Evolutionary conservation across 53 echinoderm and acorn worm species (phyloP), one percentile per base, ranked within the genome.

Genomic region (Zoroaster sp.): DNA sequence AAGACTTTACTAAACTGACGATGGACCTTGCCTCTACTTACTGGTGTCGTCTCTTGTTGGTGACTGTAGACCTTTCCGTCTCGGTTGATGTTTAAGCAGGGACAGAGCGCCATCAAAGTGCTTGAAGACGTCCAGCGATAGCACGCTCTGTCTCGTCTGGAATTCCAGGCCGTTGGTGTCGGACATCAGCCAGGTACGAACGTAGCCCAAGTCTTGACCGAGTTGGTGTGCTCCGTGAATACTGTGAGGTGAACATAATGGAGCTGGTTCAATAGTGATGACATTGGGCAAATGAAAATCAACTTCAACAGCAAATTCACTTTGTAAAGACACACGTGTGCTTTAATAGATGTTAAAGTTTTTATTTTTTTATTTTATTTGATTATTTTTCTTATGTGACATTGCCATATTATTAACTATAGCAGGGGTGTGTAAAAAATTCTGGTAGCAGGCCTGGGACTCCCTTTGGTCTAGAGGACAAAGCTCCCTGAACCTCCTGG

Each of bases 51-150:
- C 97, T 52, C 89, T 95, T 4, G 97, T 94, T 2, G 95, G 87
- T 18, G 97, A 92, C 23, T 79, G 74, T 35, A 77, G 13, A 2
- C 93, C 77, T 36, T 80, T 89, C 31, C 89, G 86, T 2, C 88
- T 78, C 0, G 99, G 96, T 72, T 98, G 99, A 39, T 96, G 96
- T 55, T 96, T 96, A 15, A 98, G 92, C 20, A 96, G 90, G n/a
- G 91, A 77, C 21, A 98, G 74, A 49, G 95, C 99, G 65, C 95
- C 94, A 25, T 98, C 96, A 87, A 98, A 95, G 87, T 98, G 96
- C 35, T 87, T 88, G 67, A 98, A 92, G 36, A 89, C 95, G 40
- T 98, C 94, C 2, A 99, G 90, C 3, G 99, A 80, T 36, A 95
- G 89, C 55, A 94, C 87, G 40, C 93, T 96, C 90, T 99, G 99